These are phyloP conservation scores for Heliangelus exortis DNA, from an alignment of 2,797 vertebrate genomes.

Conservation along the genomic window DNA sequence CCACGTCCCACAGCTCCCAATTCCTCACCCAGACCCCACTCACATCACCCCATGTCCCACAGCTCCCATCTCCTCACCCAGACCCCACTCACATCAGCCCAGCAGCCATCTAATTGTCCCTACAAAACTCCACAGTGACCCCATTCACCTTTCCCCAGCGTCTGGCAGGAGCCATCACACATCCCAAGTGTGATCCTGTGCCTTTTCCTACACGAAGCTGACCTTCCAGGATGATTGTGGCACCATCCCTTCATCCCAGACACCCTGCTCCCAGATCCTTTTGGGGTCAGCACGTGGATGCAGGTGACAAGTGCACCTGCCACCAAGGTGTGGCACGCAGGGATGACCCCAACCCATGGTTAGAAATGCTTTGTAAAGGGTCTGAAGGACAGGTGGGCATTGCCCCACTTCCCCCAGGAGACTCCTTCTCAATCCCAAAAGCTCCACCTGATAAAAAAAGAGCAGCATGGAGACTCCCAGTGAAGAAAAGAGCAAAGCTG, in stretches of 20 bases:
- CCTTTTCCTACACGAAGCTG: background rate
- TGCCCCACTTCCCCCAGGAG: background rate
- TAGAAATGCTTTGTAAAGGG: background rate
- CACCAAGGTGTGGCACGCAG: accelerated
- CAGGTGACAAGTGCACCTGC: background rate
- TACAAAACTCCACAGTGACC: background rate
- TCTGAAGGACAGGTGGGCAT: background rate
- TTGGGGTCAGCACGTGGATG: background rate
- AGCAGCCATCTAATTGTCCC: too few species aligned
- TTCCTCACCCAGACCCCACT: too few species aligned
- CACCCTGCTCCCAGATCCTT: background rate
- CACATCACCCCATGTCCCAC: background rate
- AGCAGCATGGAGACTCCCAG: background rate
- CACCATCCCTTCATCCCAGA: background rate
- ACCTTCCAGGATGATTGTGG: background rate
- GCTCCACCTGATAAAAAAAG: background rate
- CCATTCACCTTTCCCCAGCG: background rate
- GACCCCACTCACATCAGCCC: too few species aligned
- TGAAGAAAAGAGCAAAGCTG: background rate
- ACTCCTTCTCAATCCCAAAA: background rate
- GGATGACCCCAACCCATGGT: background rate
- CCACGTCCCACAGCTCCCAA: too few species aligned
- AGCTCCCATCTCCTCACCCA: too few species aligned
- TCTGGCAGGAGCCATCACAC: accelerated
- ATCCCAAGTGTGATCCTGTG: accelerated